Base-by-base conservation (phyloP, 2,113 vertebrate species). In the Martes martes region DNA sequence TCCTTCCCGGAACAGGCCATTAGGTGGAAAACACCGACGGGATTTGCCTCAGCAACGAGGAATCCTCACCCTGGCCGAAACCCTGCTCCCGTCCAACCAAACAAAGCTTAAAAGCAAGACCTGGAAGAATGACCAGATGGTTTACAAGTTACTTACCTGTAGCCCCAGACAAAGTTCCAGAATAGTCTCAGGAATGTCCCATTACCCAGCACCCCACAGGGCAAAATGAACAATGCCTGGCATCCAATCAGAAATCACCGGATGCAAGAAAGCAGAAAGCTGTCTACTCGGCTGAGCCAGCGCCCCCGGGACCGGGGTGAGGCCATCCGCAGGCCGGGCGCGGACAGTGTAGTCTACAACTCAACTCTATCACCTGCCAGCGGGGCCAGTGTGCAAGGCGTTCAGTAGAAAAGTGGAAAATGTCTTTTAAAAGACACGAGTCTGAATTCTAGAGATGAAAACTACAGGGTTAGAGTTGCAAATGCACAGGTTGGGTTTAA, bases 1-100 rank as follows among this genome's bases (percentile, higher is more conserved):
- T 23, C 36, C 3, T 1, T n/a, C 7, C 28, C 4, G 8, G 21
- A 39, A 55, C 1, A 55, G 3, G 15, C 31, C 4, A 0, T 2
- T 7, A 8, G 18, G 18, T 31, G 5, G 26, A 18, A 71, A 36
- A n/a, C 4, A 4, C 67, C 0, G 8, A 21, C 0, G 18, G 23
- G 83, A 2, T 28, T 78, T 45, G 33, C 52, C 80, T 52, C 57
- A 31, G 39, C 6, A 2, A 14, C 1, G 11, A 89, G 50, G 14
- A 80, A 83, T 2, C 0, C 0, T 28, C 33, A 7, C 39, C 39
- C 33, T 11, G 9, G 5, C 13, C 10, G 1, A 65, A 65, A 33
- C 39, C 6, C 18, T 2, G 0, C 19, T 45, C 28, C 3, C 19
- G 31, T 18, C 65, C 65, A 3, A 19, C n/a, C 6, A 4, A 23